phyloP scores from a whole-genome alignment of 35 echinoderm and acorn worm genomes.

The Lytechinus pictus region DNA sequence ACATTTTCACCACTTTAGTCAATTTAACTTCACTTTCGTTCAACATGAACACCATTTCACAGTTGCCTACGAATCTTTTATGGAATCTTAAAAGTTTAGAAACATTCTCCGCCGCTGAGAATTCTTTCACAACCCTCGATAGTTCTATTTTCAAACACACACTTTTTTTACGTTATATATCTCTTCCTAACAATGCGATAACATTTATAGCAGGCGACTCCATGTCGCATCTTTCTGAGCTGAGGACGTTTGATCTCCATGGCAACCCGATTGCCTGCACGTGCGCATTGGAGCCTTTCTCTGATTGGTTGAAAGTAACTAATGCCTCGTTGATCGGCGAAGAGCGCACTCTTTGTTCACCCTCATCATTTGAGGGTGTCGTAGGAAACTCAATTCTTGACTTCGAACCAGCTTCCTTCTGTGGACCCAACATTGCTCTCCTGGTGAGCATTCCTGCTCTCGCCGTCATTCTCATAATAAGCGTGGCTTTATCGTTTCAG shows the following conservation, averaged over 20 bases:
- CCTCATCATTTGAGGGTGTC: not conserved
- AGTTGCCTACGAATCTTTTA: not conserved
- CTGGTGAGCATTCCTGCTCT: not conserved
- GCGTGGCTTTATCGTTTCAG: not conserved
- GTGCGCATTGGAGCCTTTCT: slow-evolving; percentile 28
- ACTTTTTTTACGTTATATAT: not conserved
- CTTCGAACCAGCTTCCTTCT: not conserved
- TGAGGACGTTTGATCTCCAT: not conserved
- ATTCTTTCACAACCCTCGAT: not conserved
- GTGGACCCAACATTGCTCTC: slow-evolving; percentile 33
- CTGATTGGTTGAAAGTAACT: slow-evolving; percentile 8
- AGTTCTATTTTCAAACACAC: slow-evolving; percentile 28
- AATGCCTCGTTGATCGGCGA: not conserved
- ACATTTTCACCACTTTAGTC: not conserved
- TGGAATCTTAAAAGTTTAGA: not conserved
- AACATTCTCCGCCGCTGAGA: not conserved
- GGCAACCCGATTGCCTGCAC: slow-evolving; percentile 32
- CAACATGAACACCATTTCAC: not conserved
- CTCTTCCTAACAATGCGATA: slow-evolving; percentile 9
- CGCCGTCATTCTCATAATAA: not conserved
- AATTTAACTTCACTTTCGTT: not conserved
- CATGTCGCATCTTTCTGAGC: not conserved
- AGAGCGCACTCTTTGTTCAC: slow-evolving; percentile 22
- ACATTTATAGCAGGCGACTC: not conserved
- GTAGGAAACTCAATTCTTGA: not conserved